phyloP scores from a whole-genome alignment of 2,888 invertebrate species.

The Brachynemurus nebulosus region DNA sequence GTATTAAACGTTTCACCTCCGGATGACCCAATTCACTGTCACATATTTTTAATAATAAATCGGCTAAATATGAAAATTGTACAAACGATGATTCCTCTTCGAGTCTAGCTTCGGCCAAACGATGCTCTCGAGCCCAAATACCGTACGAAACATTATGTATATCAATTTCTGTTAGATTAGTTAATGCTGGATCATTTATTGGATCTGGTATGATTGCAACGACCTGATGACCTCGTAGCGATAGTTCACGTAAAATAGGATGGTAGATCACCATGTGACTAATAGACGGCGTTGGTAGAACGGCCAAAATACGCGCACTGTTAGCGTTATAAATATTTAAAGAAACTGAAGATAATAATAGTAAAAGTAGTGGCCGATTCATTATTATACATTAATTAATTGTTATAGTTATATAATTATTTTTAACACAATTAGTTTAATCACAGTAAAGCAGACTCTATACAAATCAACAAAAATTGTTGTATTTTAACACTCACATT shows the following conservation, averaged over 20 bases:
- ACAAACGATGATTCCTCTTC: not conserved
- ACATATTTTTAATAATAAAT: slow-evolving; percentile 12
- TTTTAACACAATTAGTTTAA: too few species aligned
- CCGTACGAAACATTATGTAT: slow-evolving; percentile 24
- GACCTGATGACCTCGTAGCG: slow-evolving; percentile 33
- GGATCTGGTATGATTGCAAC: slow-evolving; percentile 32
- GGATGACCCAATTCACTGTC: slow-evolving; percentile 12
- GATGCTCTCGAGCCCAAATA: slow-evolving; percentile 11
- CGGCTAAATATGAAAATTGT: not conserved
- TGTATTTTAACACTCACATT: too few species aligned
- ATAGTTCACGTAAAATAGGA: slow-evolving; percentile 30
- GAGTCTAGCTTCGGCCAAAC: not conserved
- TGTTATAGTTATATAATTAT: too few species aligned
- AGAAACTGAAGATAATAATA: too few species aligned
- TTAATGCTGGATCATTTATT: slow-evolving; percentile 7
- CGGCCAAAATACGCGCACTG: slow-evolving; percentile 27
- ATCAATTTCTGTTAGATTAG: slow-evolving; percentile 30
- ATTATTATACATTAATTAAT: too few species aligned
- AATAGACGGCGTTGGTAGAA: slow-evolving; percentile 30
- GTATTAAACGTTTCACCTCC: slow-evolving; percentile 11
- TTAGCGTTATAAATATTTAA: not conserved
- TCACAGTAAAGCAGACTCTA: too few species aligned
- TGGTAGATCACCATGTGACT: slow-evolving; percentile 35
- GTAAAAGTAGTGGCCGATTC: too few species aligned
- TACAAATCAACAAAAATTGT: too few species aligned